A percentile compares a stretch with the other conserved stretches of the same genome.
phyloP scores from a whole-genome alignment of 2,797 vertebrate species.

The Picus viridis region DNA sequence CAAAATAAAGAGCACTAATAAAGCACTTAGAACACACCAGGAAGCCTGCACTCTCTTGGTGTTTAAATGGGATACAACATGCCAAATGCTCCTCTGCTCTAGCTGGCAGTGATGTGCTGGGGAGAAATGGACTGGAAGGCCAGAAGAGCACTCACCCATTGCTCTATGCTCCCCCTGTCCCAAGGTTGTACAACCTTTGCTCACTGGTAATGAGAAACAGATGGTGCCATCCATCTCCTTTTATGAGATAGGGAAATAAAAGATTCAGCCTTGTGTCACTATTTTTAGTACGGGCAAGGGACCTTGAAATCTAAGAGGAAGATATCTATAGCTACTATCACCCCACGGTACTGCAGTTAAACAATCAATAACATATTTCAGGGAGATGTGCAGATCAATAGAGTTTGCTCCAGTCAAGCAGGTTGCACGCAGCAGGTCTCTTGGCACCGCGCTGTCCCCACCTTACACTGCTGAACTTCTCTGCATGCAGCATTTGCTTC shows the following conservation, averaged over 20 bases:
- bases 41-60: not conserved
- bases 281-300: not conserved
- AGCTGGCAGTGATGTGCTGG: not conserved
- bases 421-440: not conserved
- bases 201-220: constrained; percentile 5
- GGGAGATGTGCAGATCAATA: not conserved
- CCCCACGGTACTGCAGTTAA: not conserved
- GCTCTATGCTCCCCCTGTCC: not conserved
- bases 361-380: not conserved
- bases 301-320: not conserved
- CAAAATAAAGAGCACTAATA: constrained; percentile 46
- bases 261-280: not conserved
- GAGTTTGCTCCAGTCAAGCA: not conserved
- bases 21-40: constrained; percentile 1
- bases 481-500: not conserved
- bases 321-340: not conserved
- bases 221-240: constrained; percentile 30
- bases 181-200: not conserved
- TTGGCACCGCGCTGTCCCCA: not conserved
- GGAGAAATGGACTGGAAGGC: not conserved
- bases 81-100: not conserved
- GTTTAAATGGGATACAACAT: not conserved
- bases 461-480: not conserved
- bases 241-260: constrained; percentile 27
- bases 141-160: not conserved